Conservation (phyloP, 2,888 invertebrate species). For the Hesperia comma region DNA sequence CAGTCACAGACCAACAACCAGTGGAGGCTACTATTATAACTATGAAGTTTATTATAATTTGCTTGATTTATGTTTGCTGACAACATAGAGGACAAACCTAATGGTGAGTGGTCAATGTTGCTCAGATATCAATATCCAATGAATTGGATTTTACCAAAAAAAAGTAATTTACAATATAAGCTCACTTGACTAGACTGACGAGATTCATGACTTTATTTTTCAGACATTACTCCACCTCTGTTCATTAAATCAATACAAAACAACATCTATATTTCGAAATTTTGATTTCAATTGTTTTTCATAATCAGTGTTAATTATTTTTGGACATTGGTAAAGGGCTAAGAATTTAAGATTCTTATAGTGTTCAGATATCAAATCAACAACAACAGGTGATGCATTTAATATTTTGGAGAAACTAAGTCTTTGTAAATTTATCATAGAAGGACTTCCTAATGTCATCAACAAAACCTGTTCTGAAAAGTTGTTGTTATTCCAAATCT, state of each 20-base stretch:
- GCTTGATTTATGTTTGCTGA: no score
- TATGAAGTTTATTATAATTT: no score
- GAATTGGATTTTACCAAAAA: no score
- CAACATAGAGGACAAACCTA: no score
- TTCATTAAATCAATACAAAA: slow-evolving; percentile 57
- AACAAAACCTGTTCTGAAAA: slow-evolving; percentile 67
- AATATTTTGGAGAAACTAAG: slow-evolving; percentile 72
- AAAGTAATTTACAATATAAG: no score
- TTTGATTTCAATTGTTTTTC: slow-evolving; percentile 72
- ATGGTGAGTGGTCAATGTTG: no score
- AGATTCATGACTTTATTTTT: no score
- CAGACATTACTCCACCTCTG: no score
- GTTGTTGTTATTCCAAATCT: slow-evolving; percentile 73
- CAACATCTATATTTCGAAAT: slow-evolving; percentile 74
- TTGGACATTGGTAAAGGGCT: slow-evolving; percentile 74
- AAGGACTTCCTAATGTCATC: slow-evolving; percentile 60
- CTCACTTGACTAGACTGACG: no score
- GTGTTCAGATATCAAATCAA: slow-evolving; percentile 71
- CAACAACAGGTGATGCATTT: slow-evolving; percentile 68
- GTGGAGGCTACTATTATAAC: no score
- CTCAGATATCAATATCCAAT: no score
- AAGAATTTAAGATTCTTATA: slow-evolving; percentile 72
- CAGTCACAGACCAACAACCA: no score
- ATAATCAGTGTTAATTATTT: slow-evolving; percentile 69
- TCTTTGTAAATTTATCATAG: slow-evolving; percentile 60